Evolutionary conservation across 2,888 invertebrate species (phyloP), one percentile per base, ranked within the genome.

Genomic region (Dryobotodes eremita): DNA sequence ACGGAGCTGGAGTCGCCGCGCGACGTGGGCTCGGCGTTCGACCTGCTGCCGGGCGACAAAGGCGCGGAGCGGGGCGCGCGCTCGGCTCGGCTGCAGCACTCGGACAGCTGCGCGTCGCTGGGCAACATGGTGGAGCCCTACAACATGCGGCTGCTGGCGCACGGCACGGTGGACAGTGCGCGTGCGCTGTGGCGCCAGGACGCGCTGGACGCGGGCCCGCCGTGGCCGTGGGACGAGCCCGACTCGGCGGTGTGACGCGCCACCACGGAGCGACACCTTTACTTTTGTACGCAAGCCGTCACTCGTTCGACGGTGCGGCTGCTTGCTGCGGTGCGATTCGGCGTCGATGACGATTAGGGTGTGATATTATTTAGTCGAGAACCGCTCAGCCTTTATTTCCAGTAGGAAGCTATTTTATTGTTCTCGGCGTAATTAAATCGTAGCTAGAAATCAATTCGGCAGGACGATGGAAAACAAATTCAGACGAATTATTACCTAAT

Each of bases 221-320:
- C 96, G 61, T 96, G 96, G 96, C 96, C 95, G n/a, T 95, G 96
- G 95, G 95, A 95, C 89, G 95, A 96, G 89, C 96, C 97, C 36
- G 97, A 97, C 92, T 96, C 96, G 10, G 94, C 96, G 75, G 97
- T 97, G 65, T 97, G 96, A 96, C 48, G 46, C 61, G 46, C 20
- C 20, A 15, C 6, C 59, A 4, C 6, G 1, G 36, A n/a, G 46
- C 48, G 50, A 20, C 36, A 31, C 59, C 31, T 61, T 68, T 69
- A 26, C 70, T 70, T 71, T 17, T 70, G 26, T 74, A 48, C 71
- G 62, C 86, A 20, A 48, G 59, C 66, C 75, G 31, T 31, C 46
- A 31, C 31, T 69, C 71, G 15, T 31, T 31, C 57, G 69, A 36
- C 75, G 61, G 62, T 26, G 59, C 11, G 66, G 42, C 71, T 76